Evolutionary conservation across 2,113 vertebrate genomes (phyloP), one percentile per base, ranked within the genome.

Genomic region (Cyprinodon tularosa): DNA sequence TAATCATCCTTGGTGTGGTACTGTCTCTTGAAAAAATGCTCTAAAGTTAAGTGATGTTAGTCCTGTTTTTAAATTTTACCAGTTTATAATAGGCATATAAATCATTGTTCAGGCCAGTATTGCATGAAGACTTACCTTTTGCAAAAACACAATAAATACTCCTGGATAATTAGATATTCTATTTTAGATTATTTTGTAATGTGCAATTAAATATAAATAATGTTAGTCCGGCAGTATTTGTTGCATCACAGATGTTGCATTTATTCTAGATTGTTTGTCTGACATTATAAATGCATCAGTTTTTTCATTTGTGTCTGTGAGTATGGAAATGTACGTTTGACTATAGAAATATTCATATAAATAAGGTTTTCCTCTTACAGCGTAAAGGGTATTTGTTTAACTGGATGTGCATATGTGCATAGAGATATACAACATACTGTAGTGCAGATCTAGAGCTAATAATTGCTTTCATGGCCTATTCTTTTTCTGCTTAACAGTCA

Each of bases 1-100:
- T 81, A 72, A 77, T 71, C 64, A 77, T 71, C 64, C 76, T 60
- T 72, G 29, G 62, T 88, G 8, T 64, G 82, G 84, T 71, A 74
- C 71, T 59, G 59, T 72, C 72, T 84, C 81, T 76, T 53, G 38
- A 67, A 66, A 82, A 84, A 84, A 77, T 69, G 76, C 65, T 72
- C 69, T 76, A 80, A 77, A 86, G 70, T 78, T 66, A 22, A 80
- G 57, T 70, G 82, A 80, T 87, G 78, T 84, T 79, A n/a, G 67
- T 62, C 82, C 82, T 81, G 82, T 85, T 29, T 29, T 29, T 29
- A 29, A 29, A 29, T 29, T 29, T 29, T 29, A 29, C 29, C 29
- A 29, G 29, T 29, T 81, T 76, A 82, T 85, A 71, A 72, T 75
- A 69, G 68, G 72, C 68, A 65, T 83, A 83, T 82, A 80, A 89